These are phyloP conservation scores for Scalopus aquaticus DNA, from an alignment of 2,113 vertebrate genomes.

Conservation along the genomic window DNA sequence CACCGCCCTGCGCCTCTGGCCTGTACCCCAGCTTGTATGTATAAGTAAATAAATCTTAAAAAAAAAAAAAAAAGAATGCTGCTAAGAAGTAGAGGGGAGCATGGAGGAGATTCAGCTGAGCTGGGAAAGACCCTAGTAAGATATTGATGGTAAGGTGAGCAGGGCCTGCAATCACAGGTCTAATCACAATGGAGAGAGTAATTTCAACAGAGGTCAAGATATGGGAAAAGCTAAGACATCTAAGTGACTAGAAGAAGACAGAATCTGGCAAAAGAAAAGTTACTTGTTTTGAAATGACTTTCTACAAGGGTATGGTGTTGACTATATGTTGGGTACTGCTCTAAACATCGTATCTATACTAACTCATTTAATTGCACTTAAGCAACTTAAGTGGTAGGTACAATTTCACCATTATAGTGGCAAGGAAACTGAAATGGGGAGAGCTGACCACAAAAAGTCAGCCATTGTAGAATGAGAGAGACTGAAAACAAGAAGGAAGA, in stretches of 20 bases:
- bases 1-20: too few relatives aligned
- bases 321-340: not conserved
- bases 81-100: not conserved
- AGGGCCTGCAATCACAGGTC: not conserved
- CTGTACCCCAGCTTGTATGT: too few relatives aligned
- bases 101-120: not conserved
- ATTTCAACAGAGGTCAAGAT: not conserved
- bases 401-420: not conserved
- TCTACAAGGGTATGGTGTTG: not conserved
- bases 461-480: not conserved
- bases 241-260: not conserved
- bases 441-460: not conserved
- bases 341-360: not conserved
- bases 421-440: not conserved
- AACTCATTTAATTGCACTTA: not conserved
- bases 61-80: too few relatives aligned
- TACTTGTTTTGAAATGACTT: not conserved
- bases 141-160: not conserved
- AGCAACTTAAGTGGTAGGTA: not conserved
- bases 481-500: not conserved
- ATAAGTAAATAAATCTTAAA: too few relatives aligned
- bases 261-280: not conserved
- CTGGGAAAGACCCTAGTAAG: not conserved
- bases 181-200: not conserved
- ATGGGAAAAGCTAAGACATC: not conserved